phyloP scores from a whole-genome alignment of 2,113 vertebrate genomes.

The Cavia porcellus region DNA sequence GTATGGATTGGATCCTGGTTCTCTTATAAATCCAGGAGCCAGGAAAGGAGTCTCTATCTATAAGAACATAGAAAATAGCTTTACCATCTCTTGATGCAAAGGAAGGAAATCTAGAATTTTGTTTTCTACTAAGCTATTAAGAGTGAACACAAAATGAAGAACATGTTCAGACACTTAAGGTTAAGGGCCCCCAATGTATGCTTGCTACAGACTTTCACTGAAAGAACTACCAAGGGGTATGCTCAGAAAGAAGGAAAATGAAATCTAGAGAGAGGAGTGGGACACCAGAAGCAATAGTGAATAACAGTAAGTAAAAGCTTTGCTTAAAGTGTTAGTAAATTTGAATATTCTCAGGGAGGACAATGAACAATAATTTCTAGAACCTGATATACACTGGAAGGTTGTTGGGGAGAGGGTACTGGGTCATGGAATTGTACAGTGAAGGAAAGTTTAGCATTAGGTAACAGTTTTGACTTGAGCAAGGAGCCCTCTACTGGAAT shows the following conservation, averaged over 20 bases:
- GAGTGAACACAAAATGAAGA: not conserved
- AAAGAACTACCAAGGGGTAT: not conserved
- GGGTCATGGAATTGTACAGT: not conserved
- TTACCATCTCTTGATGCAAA: not conserved
- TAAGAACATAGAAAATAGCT: not conserved
- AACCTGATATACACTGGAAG: not conserved
- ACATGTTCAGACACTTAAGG: not conserved
- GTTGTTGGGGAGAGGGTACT: not conserved
- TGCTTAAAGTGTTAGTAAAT: not conserved
- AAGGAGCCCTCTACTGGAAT: not conserved
- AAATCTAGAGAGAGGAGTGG: not conserved
- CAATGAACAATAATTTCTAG: not conserved
- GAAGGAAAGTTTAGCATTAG: not conserved
- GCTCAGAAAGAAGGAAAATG: not conserved
- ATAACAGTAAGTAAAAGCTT: not conserved
- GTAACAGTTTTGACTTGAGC: not conserved
- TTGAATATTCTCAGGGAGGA: not conserved
- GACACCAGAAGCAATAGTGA: not conserved
- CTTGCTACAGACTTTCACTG: not conserved
- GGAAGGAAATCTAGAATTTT: not conserved
- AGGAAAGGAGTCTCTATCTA: not conserved
- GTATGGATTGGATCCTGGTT: not conserved
- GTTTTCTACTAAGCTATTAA: not conserved
- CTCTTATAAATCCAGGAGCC: not conserved
- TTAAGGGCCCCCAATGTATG: not conserved